Evolutionary conservation across 2,113 vertebrate species (phyloP).

Genomic region (Erpornis zantholeuca): DNA sequence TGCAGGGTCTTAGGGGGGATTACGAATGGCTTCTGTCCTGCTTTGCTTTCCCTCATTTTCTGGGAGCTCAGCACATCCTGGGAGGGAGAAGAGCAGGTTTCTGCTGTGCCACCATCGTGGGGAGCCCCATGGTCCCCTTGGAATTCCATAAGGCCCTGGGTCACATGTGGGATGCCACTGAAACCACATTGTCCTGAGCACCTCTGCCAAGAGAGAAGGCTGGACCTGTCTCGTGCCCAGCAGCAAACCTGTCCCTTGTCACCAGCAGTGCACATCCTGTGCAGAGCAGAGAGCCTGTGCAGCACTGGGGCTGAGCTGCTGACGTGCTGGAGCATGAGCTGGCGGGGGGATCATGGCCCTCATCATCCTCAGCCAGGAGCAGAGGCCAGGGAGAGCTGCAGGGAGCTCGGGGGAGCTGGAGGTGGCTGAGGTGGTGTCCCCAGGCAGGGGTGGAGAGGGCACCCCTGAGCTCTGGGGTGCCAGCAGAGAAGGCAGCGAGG

Average conservation of each 20-base stretch:
- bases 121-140: not conserved
- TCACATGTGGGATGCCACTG: not conserved
- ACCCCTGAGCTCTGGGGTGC: not conserved
- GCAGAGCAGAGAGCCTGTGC: not conserved
- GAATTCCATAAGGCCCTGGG: not conserved
- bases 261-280: not conserved
- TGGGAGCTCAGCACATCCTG: not conserved
- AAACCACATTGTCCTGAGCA: not conserved
- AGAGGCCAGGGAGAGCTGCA: not conserved
- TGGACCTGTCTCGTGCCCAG: not conserved
- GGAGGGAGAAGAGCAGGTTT: not conserved
- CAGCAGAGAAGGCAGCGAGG: not conserved
- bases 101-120: not conserved
- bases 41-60: not conserved
- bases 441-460: not conserved
- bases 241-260: not conserved
- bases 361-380: not conserved
- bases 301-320: not conserved
- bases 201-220: not conserved
- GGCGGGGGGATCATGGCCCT: not conserved
- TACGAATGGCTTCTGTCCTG: not conserved
- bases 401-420: not conserved
- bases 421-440: not conserved
- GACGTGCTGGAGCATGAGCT: not conserved
- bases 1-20: no score